Base-by-base conservation (phyloP, 2,113 vertebrate species). In the Chunga burmeisteri region DNA sequence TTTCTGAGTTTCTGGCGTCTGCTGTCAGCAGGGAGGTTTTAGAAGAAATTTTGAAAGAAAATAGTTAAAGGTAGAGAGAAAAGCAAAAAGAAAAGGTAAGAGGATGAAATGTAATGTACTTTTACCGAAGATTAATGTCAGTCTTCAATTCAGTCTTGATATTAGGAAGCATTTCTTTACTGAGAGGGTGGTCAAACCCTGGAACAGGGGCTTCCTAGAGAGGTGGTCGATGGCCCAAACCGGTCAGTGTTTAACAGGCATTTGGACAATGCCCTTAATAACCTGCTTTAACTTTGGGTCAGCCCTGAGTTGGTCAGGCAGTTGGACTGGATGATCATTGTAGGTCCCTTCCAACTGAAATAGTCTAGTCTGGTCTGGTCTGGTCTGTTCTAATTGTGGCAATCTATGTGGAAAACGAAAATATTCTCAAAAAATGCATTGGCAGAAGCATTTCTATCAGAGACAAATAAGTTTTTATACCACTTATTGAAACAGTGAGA, bases 371-470 rank as follows among this genome's bases (percentile, higher is more conserved):
- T 23, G 1, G 9, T 34, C 47, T 42, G 1, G 12, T 29, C 79
- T 42, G 1, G 2, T 19, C 23, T 56, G 2, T 4, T 9, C 38
- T 26, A 3, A 14, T 3, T 21, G 18, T 9, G 21, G 36, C 40
- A 42, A 1, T 13, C 21, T 23, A 0, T 3, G 2, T 61, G 46
- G 59, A 59, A 81, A 72, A 72, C n/a, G 13, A 18, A 44, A 62
- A 38, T 29, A 42, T 29, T 61, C 49, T 75, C 46, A 6, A 13
- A 9, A 17, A 56, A 61, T 13, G 3, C 12, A 8, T 7, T 1
- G 42, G 5, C 53, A 40, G 59, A 42, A 68, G 30, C 46, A 23
- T 72, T 89, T 61, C 40, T 14, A 38, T 16, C 20, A 61, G 11
- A 47, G 19, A 52, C 11, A 32, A 73, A 27, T 1, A 2, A 27